Conservation (phyloP, 2,888 invertebrate species). For the Eubasilissa splendida region DNA sequence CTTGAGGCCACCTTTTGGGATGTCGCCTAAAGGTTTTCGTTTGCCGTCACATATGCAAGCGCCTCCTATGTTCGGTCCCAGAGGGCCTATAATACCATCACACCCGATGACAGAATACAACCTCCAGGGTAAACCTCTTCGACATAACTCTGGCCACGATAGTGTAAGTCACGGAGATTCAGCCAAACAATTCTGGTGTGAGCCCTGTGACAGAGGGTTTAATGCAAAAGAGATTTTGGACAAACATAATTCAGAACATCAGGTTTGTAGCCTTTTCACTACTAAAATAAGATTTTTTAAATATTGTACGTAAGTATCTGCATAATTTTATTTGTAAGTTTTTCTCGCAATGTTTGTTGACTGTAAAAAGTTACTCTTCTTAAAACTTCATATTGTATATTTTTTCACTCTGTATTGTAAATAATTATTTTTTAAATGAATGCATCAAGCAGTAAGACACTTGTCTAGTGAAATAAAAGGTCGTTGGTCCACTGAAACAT, state of each 20-base stretch:
- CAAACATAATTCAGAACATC: slow-evolving; percentile 82
- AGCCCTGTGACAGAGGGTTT: slow-evolving; percentile 88
- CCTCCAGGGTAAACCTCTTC: background rate
- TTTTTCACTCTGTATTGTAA: too few species aligned
- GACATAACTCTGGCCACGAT: background rate
- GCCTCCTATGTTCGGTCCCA: slow-evolving; percentile 65
- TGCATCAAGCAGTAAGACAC: too few species aligned
- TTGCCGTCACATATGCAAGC: slow-evolving; percentile 63
- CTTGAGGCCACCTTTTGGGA: slow-evolving; percentile 47
- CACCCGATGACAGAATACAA: slow-evolving; percentile 59
- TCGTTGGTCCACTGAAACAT: too few species aligned
- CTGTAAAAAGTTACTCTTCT: too few species aligned
- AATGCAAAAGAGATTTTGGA: slow-evolving; percentile 73
- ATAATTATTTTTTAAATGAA: too few species aligned
- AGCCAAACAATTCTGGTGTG: slow-evolving; percentile 74
- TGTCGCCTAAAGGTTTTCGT: slow-evolving; percentile 64
- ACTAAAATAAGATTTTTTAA: too few species aligned
- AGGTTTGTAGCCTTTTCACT: slow-evolving; percentile 62
- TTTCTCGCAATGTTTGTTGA: too few species aligned
- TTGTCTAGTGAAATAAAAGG: too few species aligned
- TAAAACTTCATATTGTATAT: too few species aligned
- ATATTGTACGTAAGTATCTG: too few species aligned
- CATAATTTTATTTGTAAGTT: too few species aligned
- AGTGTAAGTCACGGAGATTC: slow-evolving; percentile 7
- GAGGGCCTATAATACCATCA: slow-evolving; percentile 64